phyloP scores from a whole-genome alignment of 2,888 invertebrate genomes.

The Megamerina dolium region DNA sequence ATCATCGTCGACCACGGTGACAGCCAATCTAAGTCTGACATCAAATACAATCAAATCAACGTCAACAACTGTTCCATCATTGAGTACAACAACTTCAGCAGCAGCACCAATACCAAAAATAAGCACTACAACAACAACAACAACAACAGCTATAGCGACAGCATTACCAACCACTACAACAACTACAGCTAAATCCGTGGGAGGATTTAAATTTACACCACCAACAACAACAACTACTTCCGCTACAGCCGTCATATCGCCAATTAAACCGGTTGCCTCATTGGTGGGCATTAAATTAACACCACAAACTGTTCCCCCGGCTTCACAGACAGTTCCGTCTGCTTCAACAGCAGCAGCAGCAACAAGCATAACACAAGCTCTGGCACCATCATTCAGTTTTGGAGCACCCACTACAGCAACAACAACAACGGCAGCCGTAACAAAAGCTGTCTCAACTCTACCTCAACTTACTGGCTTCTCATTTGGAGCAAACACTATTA shows the following conservation, averaged over 20 bases:
- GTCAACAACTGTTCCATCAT: not conserved
- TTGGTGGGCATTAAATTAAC: constrained; percentile 22
- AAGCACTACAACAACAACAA: constrained; percentile 5
- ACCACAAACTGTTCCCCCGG: constrained; percentile 5
- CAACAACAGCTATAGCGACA: constrained; percentile 10
- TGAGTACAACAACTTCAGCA: not conserved
- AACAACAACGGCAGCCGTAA: not conserved
- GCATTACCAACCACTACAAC: constrained; percentile 3
- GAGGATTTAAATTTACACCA: constrained; percentile 1
- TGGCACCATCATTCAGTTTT: not conserved
- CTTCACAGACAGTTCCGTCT: no score
- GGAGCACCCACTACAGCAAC: constrained; percentile 2
- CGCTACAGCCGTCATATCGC: not conserved
- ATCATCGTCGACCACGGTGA: not conserved
- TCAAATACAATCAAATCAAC: constrained; percentile 1
- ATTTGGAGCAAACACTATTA: not conserved
- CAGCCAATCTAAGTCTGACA: not conserved
- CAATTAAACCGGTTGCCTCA: constrained; percentile 14
- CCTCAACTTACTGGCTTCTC: constrained; percentile 2
- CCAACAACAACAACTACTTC: not conserved
- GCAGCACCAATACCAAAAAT: not conserved
- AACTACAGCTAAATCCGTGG: constrained; percentile 6
- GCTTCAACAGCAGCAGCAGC: not conserved
- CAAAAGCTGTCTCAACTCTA: not conserved
- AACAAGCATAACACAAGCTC: not conserved